Conservation (phyloP, 2,797 vertebrate genomes). For the Pangasius krempfi region DNA sequence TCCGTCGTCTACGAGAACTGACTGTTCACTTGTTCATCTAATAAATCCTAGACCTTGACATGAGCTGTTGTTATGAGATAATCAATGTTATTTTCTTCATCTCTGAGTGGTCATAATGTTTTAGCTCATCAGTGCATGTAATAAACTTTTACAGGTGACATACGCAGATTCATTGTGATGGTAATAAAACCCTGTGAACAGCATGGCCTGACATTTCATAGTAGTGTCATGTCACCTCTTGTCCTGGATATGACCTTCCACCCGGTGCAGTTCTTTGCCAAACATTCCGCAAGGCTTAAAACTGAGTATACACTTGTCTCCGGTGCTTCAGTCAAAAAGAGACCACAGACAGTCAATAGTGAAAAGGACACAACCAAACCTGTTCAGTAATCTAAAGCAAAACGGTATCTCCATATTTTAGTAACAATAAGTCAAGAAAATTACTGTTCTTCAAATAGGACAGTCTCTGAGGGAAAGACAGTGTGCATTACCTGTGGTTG, state of each 20-base stretch:
- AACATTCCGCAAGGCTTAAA: conserved; percentile 95
- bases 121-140: background rate
- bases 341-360: background rate
- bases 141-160: background rate
- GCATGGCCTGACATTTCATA: conserved; percentile 20
- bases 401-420: background rate
- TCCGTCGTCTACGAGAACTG: background rate
- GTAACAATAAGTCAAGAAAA: background rate
- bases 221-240: conserved; percentile 79
- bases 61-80: background rate
- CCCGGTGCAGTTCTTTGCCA: conserved; percentile 93
- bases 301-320: conserved; percentile 91
- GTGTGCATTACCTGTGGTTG: conserved; percentile 88
- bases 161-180: background rate
- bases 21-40: background rate
- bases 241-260: conserved; percentile 94
- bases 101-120: background rate
- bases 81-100: background rate
- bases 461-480: background rate
- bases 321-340: conserved; percentile 78
- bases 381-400: conserved; percentile 1
- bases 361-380: background rate
- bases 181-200: conserved; percentile 10
- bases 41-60: background rate
- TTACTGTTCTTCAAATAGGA: background rate